phyloP scores from a whole-genome alignment of 2,888 invertebrate species.

The Parnassius glacialis region DNA sequence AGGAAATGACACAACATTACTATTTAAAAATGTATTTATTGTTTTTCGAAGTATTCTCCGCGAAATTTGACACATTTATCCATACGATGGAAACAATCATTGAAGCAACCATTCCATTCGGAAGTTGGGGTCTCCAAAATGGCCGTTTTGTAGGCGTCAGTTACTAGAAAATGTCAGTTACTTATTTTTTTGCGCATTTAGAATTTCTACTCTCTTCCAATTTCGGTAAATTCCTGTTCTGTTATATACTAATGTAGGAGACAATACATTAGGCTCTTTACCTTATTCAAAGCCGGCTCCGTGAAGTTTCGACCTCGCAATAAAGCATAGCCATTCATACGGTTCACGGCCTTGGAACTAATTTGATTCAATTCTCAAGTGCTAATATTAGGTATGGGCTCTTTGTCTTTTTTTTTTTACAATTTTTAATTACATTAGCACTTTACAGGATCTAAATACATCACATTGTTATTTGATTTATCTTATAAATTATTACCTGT shows the following conservation, averaged over 20 bases:
- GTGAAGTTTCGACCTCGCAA: conserved; percentile 39
- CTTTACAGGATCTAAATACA: background rate
- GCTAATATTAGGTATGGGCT: conserved; percentile 30
- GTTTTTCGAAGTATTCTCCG: too few relatives aligned
- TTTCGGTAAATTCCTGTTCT: background rate
- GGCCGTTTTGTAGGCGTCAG: too few relatives aligned
- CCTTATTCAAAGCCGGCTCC: conserved; percentile 28
- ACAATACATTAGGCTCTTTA: conserved; percentile 6
- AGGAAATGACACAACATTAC: too few relatives aligned
- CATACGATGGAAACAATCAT: too few relatives aligned
- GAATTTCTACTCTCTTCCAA: background rate
- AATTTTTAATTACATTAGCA: background rate
- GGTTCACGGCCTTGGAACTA: conserved; percentile 44
- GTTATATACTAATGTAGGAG: background rate
- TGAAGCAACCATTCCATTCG: too few relatives aligned
- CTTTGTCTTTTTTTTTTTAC: conserved; percentile 8
- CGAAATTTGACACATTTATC: too few relatives aligned
- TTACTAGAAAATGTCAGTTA: too few relatives aligned
- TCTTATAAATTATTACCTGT: too few relatives aligned
- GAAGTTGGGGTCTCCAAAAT: too few relatives aligned
- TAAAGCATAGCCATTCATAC: conserved; percentile 45
- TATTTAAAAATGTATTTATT: too few relatives aligned
- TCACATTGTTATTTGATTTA: too few relatives aligned
- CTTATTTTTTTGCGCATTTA: too few relatives aligned
- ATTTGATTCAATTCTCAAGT: conserved; percentile 49